These are phyloP conservation scores for Ctenomys sociabilis DNA, from an alignment of 2,113 vertebrate species.

Conservation along the genomic window DNA sequence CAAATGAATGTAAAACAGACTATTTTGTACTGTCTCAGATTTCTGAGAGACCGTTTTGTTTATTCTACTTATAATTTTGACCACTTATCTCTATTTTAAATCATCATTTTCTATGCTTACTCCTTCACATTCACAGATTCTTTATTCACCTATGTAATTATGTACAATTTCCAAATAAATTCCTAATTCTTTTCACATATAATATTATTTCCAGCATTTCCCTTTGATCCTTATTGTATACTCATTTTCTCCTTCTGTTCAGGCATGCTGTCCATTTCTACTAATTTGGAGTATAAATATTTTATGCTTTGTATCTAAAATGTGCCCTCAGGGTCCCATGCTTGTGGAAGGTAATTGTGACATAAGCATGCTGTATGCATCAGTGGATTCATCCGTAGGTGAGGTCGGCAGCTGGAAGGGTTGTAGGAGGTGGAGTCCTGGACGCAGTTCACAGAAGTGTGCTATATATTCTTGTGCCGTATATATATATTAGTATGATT, in stretches of 20 bases:
- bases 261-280: neutral
- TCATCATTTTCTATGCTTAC: neutral
- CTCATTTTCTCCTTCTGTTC: neutral
- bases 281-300: neutral
- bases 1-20: neutral
- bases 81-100: neutral
- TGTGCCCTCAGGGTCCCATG: neutral
- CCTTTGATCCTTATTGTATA: neutral
- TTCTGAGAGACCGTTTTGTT: neutral
- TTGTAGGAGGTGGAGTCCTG: neutral
- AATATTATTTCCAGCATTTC: neutral
- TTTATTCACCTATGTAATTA: neutral
- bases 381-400: neutral
- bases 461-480: accelerated
- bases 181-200: neutral
- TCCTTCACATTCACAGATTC: neutral
- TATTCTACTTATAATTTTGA: neutral
- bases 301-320: neutral
- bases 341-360: neutral
- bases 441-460: neutral
- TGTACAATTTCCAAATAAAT: neutral
- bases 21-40: neutral
- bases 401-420: neutral
- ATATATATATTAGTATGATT: too few relatives aligned
- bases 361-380: neutral